A percentile compares a stretch with the other conserved stretches of the same genome.
Evolutionary conservation across 1,140 invertebrate genomes (phyloP).

Genomic region (Diploscapter pachys): DNA sequence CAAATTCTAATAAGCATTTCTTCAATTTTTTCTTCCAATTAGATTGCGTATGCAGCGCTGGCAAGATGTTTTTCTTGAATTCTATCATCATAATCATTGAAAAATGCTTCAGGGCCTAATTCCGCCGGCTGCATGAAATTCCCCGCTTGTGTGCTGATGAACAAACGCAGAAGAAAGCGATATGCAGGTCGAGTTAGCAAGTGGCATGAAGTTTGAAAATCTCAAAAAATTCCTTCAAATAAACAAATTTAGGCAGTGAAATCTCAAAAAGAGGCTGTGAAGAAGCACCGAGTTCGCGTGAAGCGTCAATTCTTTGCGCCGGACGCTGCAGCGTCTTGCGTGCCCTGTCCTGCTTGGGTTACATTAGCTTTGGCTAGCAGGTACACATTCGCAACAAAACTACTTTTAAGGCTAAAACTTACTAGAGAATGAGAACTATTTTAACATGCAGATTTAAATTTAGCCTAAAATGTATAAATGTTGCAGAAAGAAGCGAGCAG

Average conservation of each 20-base stretch:
- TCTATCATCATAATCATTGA: background rate
- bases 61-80: background rate
- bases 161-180: constrained; percentile 43
- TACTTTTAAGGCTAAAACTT: too few species aligned
- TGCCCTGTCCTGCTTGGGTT: constrained; percentile 48
- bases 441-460: too few species aligned
- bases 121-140: constrained; percentile 42
- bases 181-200: constrained; percentile 13
- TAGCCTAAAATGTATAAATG: too few species aligned
- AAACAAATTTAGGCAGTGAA: background rate
- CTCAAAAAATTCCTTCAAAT: too few species aligned
- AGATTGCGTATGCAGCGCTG: background rate
- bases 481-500: constrained; percentile 35
- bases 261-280: constrained; percentile 10
- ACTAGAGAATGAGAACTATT: too few species aligned
- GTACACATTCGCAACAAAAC: too few species aligned
- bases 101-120: background rate
- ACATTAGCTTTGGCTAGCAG: constrained; percentile 42
- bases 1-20: too few species aligned
- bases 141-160: constrained; percentile 42
- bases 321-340: constrained; percentile 40
- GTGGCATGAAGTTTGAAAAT: too few species aligned
- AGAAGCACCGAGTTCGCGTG: constrained; percentile 4
- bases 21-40: too few species aligned
- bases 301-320: constrained; percentile 47